Percentiles rank a stretch among this genome's conserved stretches.
phyloP scores from a whole-genome alignment of 2,888 invertebrate genomes.

The Caenorhabditis sp. region DNA sequence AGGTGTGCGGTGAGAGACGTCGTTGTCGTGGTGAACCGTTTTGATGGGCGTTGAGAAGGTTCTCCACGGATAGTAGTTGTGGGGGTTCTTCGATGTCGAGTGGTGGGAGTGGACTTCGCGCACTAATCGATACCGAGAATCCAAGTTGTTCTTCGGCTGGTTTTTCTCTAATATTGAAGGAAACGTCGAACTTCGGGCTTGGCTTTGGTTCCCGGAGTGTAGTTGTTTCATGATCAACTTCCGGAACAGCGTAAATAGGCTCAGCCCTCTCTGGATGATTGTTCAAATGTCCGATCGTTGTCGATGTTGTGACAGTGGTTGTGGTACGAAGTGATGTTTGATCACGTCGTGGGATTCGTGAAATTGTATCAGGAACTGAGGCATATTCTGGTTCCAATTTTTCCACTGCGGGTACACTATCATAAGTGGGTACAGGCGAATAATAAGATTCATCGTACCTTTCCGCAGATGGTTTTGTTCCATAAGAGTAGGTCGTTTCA shows the following conservation, averaged over 20 bases:
- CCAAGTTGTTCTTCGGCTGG: conserved; percentile 18
- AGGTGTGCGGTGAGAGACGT: conserved; percentile 54
- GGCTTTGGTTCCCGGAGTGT: background rate
- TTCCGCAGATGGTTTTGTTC: too few relatives aligned
- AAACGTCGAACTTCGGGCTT: conserved; percentile 29
- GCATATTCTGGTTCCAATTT: background rate
- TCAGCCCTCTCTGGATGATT: background rate
- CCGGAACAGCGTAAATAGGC: background rate
- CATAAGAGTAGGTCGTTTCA: too few relatives aligned
- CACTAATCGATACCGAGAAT: conserved; percentile 51
- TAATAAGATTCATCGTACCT: too few relatives aligned
- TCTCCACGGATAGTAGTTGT: conserved; percentile 41
- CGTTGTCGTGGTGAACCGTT: conserved; percentile 31
- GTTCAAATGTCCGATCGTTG: too few relatives aligned
- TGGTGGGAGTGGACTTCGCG: conserved; percentile 42
- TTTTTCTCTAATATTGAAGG: conserved; percentile 23
- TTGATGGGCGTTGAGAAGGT: conserved; percentile 21
- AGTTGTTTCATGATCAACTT: conserved; percentile 11
- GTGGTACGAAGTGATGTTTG: conserved; percentile 3
- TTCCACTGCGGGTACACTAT: background rate
- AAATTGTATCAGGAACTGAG: conserved; percentile 6
- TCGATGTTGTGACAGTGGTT: background rate
- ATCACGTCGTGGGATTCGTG: conserved; percentile 9
- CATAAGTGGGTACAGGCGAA: background rate
- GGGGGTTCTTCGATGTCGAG: conserved; percentile 35